Conservation (phyloP, 2,797 vertebrate species). For the Anisognathus igniventris region DNA sequence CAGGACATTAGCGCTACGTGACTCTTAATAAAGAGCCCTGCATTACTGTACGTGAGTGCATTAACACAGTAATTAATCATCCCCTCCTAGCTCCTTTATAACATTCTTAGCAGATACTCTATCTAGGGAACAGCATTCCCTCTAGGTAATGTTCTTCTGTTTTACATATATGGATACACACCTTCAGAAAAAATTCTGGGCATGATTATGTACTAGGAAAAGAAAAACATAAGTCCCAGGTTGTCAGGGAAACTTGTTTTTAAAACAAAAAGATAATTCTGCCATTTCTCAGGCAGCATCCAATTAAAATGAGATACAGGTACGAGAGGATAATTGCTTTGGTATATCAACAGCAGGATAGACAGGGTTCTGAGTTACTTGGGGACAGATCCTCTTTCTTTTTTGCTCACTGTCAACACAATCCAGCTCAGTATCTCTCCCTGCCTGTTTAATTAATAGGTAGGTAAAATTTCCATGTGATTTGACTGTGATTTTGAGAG, state of each 20-base stretch:
- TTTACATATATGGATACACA: not conserved
- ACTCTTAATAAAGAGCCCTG: not conserved
- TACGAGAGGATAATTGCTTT: not conserved
- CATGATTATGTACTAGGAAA: not conserved
- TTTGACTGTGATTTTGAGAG: not conserved
- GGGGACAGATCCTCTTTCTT: not conserved
- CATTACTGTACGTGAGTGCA: not conserved
- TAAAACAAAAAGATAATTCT: conserved; percentile 11
- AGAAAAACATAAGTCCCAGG: conserved; percentile 1
- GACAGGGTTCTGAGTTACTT: not conserved
- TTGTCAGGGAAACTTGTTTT: conserved; percentile 15
- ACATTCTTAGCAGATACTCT: not conserved
- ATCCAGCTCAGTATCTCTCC: not conserved
- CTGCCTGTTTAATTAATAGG: not conserved
- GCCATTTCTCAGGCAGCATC: not conserved
- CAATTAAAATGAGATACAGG: not conserved
- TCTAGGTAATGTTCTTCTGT: not conserved
- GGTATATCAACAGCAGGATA: not conserved
- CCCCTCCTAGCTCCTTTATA: not conserved
- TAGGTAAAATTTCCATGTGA: not conserved
- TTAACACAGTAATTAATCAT: conserved; percentile 38
- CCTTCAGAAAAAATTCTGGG: not conserved
- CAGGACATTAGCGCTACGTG: not conserved
- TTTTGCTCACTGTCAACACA: not conserved
- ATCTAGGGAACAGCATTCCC: not conserved